Conservation (phyloP, 2,797 vertebrate genomes). For the Girardinus metallicus region DNA sequence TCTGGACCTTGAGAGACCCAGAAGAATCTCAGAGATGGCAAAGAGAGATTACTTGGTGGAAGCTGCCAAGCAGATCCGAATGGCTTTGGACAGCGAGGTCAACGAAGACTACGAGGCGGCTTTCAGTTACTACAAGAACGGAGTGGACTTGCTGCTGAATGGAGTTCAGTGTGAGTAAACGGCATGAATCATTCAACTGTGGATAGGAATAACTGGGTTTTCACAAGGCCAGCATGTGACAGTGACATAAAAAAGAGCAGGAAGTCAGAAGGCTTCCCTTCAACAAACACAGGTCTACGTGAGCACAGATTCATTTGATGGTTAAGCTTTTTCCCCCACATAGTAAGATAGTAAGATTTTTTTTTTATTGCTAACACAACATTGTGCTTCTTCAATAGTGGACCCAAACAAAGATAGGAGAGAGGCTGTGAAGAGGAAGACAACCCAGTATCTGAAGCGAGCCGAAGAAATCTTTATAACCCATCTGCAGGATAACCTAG, state of each 20-base stretch:
- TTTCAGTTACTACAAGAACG: constrained; percentile 98
- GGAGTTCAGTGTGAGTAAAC: constrained; percentile 89
- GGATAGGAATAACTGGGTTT: constrained; percentile 19
- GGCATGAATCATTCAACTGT: not conserved
- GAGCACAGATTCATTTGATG: constrained; percentile 25
- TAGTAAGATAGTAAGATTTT: not conserved
- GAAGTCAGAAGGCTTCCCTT: constrained; percentile 64
- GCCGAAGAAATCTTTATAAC: constrained; percentile 98
- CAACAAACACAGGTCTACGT: no score
- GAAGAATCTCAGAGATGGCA: constrained; percentile 78
- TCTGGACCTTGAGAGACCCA: constrained; percentile 66
- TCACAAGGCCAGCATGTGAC: constrained; percentile 54
- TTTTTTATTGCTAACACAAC: constrained; percentile 8
- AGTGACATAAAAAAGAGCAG: constrained; percentile 59
- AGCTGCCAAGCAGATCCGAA: constrained; percentile 94
- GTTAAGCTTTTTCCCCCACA: not conserved
- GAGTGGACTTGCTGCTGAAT: constrained; percentile 92
- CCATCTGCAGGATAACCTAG: constrained; percentile 89
- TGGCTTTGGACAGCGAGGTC: constrained; percentile 95
- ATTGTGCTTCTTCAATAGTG: constrained; percentile 76
- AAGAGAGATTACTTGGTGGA: constrained; percentile 95
- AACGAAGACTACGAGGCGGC: constrained; percentile 97
- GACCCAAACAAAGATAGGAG: constrained; percentile 95
- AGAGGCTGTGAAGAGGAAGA: constrained; percentile 97
- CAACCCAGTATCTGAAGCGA: constrained; percentile 93